These are phyloP conservation scores for Sturnus vulgaris DNA, from an alignment of 2,113 vertebrate species.

Conservation along the genomic window DNA sequence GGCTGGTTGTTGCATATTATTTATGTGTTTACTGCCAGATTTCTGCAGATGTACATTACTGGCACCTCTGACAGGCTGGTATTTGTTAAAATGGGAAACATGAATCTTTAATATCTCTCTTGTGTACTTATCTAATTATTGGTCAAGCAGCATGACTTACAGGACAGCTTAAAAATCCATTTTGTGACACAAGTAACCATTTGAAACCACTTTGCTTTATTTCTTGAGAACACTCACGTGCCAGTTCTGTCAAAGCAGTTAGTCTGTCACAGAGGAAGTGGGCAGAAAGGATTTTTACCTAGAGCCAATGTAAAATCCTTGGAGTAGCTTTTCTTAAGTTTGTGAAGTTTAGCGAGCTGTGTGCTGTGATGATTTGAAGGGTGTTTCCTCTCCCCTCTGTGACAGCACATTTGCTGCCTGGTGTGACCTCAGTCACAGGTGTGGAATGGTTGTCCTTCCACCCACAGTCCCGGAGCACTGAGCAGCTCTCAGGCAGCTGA, in stretches of 20 bases:
- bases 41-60: neutral
- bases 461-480: neutral
- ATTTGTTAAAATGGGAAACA: neutral
- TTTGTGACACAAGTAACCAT: neutral
- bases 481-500: neutral
- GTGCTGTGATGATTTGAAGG: neutral
- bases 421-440: neutral
- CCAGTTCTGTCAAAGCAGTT: neutral
- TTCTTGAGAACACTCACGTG: neutral
- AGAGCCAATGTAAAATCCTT: neutral
- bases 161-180: constrained; percentile 11
- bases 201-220: constrained; percentile 28
- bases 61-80: neutral
- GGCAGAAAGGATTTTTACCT: neutral
- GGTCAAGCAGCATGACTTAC: neutral
- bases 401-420: neutral
- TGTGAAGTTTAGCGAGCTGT: neutral
- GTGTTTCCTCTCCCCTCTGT: neutral
- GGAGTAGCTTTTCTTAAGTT: neutral
- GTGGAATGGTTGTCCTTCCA: neutral
- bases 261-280: neutral
- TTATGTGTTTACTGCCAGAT: neutral
- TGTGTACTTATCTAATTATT: neutral
- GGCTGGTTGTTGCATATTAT: neutral
- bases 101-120: neutral